Evolutionary conservation across 2,113 vertebrate species (phyloP).

Genomic region (Falcunculus frontatus): DNA sequence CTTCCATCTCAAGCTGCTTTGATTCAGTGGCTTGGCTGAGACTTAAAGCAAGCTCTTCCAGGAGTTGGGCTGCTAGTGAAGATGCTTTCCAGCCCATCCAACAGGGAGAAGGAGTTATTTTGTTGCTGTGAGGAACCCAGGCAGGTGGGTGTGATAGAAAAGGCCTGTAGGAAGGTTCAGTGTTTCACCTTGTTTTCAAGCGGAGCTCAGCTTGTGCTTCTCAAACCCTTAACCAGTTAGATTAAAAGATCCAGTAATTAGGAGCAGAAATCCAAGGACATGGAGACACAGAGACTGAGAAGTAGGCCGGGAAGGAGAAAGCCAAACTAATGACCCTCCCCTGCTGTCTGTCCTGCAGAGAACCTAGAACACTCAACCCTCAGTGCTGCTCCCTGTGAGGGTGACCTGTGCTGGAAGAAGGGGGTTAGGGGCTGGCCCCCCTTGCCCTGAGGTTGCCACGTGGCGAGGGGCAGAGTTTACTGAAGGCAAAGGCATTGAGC

Average conservation of each 20-base stretch:
- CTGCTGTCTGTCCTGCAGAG: not conserved
- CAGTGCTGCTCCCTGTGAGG: not conserved
- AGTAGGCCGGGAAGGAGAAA: not conserved
- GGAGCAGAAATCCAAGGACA: not conserved
- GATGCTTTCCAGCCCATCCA: not conserved
- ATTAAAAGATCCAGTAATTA: not conserved
- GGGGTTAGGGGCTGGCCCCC: not conserved
- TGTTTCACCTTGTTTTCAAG: not conserved
- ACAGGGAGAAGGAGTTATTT: not conserved
- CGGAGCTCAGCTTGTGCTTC: not conserved
- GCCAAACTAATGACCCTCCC: not conserved
- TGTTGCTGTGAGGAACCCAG: not conserved
- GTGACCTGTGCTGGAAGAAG: not conserved
- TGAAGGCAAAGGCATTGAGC: not conserved
- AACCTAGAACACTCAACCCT: not conserved
- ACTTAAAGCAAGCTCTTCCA: not conserved
- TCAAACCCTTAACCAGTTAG: not conserved
- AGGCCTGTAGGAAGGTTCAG: not conserved
- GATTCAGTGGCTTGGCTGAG: not conserved
- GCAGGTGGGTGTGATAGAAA: not conserved
- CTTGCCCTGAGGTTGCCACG: not conserved
- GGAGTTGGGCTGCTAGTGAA: not conserved
- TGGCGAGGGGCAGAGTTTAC: not conserved
- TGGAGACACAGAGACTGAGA: not conserved
- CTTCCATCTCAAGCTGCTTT: not conserved